These are phyloP conservation scores for Fistularia tabacaria DNA, from an alignment of 2,797 vertebrate species.

Conservation along the genomic window DNA sequence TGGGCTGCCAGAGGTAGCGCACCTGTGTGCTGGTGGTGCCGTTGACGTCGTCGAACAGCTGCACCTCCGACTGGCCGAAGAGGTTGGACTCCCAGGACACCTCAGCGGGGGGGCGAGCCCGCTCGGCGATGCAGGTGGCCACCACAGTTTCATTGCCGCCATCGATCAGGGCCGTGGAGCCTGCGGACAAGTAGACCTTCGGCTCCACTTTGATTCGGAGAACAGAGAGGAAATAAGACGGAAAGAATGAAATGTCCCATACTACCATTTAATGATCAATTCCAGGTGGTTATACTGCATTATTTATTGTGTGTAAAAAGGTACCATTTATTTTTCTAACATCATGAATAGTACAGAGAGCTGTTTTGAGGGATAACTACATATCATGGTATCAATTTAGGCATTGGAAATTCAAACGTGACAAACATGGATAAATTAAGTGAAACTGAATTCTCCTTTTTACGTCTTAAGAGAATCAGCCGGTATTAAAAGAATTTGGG, in stretches of 20 bases:
- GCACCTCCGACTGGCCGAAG: slow-evolving; percentile 85
- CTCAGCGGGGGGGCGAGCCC: slow-evolving; percentile 87
- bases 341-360: too few species aligned
- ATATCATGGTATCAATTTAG: too few species aligned
- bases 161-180: slow-evolving; percentile 85
- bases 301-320: too few species aligned
- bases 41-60: slow-evolving; percentile 81
- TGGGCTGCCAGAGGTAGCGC: slow-evolving; percentile 87
- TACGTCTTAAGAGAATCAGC: too few species aligned
- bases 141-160: slow-evolving; percentile 89
- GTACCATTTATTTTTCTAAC: too few species aligned
- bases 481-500: too few species aligned
- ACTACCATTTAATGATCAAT: too few species aligned
- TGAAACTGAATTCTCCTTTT: too few species aligned
- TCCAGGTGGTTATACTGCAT: too few species aligned
- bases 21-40: slow-evolving; percentile 91
- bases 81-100: slow-evolving; percentile 90
- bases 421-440: too few species aligned
- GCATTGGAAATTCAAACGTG: too few species aligned
- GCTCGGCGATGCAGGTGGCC: slow-evolving; percentile 90
- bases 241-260: neutral
- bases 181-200: slow-evolving; percentile 86
- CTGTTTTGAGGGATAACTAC: too few species aligned
- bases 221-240: neutral
- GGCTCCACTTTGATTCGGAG: slow-evolving; percentile 83